phyloP scores from a whole-genome alignment of 2,113 vertebrate genomes.

The Oplegnathus fasciatus region DNA sequence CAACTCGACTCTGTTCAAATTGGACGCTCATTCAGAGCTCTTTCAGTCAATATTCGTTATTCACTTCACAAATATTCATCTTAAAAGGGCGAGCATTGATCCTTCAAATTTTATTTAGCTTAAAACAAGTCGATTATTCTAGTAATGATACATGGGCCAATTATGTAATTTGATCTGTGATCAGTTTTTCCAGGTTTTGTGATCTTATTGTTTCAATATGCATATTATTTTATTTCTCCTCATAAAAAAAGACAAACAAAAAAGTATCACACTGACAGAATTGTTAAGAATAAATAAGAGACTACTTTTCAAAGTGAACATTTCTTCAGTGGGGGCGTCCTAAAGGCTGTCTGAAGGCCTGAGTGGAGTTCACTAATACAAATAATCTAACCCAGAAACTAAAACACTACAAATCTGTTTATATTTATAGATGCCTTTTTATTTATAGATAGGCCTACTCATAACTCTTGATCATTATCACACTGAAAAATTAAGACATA shows the following conservation, averaged over 20 bases:
- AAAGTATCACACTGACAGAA: neutral
- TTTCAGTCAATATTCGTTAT: constrained; percentile 18
- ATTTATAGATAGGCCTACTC: neutral
- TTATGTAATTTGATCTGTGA: neutral
- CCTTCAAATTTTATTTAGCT: neutral
- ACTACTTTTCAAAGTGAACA: neutral
- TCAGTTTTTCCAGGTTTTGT: neutral
- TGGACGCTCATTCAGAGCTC: neutral
- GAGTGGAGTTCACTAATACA: neutral
- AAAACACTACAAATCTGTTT: neutral
- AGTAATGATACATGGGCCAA: neutral
- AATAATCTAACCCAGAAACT: neutral
- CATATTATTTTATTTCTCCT: neutral
- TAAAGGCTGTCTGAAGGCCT: constrained; percentile 26
- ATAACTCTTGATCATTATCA: neutral
- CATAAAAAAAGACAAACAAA: neutral
- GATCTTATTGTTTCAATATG: neutral
- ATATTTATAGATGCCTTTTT: neutral
- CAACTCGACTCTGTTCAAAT: neutral
- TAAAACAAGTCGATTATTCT: constrained; percentile 7
- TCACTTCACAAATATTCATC: neutral
- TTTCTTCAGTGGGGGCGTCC: neutral
- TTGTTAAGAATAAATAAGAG: neutral
- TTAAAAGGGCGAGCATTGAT: neutral
- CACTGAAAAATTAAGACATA: neutral